Conservation (phyloP, 2,888 invertebrate species). For the Noctua janthina region DNA sequence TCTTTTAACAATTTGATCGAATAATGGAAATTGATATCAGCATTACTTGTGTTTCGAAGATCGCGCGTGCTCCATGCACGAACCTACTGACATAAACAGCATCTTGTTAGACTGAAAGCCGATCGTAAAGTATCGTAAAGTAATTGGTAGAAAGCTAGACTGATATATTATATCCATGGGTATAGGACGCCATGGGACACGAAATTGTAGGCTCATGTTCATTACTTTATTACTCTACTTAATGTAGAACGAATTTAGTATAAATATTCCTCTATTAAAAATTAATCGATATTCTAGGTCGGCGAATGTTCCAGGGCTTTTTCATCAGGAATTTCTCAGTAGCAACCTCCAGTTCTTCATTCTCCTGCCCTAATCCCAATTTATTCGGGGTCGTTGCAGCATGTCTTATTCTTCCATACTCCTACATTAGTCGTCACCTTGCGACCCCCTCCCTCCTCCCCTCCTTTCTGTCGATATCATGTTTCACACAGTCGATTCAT, state of each 20-base stretch:
- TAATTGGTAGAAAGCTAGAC: background rate
- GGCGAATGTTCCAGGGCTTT: background rate
- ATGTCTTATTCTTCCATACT: background rate
- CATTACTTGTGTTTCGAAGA: background rate
- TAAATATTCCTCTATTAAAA: background rate
- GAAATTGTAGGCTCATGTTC: slow-evolving; percentile 5
- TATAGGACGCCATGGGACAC: background rate
- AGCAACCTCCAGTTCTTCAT: background rate
- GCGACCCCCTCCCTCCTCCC: no score
- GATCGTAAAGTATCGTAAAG: background rate
- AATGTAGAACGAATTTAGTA: slow-evolving; percentile 40
- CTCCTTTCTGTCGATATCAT: background rate
- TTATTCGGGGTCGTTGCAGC: background rate
- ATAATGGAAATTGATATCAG: no score
- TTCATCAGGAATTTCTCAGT: background rate
- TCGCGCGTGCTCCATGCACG: background rate
- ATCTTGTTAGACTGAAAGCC: background rate
- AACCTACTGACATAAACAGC: background rate
- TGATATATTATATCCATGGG: background rate
- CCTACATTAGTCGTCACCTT: background rate
- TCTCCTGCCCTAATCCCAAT: background rate
- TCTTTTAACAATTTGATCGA: background rate
- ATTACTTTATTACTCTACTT: slow-evolving; percentile 10
- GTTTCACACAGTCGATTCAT: background rate
- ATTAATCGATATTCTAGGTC: background rate